Conservation (phyloP, 2,797 vertebrate species). For the Lacerta viridis region DNA sequence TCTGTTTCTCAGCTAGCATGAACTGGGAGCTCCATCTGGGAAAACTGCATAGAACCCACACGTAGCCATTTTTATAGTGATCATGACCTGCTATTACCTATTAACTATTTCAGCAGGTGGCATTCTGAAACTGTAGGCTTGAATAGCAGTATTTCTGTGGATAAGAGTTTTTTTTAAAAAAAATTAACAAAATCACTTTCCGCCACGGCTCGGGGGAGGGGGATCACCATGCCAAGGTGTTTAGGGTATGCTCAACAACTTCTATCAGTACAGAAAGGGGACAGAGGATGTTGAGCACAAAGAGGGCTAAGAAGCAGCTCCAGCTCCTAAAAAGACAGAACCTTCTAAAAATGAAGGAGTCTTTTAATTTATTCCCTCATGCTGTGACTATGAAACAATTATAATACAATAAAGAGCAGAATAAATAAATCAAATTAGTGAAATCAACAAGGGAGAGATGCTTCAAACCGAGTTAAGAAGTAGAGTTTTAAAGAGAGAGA, state of each 20-base stretch:
- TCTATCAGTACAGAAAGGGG: neutral
- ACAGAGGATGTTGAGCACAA: neutral
- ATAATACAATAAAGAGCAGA: neutral
- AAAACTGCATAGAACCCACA: neutral
- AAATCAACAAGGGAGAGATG: no score
- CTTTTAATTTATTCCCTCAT: neutral
- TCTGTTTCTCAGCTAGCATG: neutral
- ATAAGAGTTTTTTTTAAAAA: neutral
- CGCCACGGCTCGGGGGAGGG: rapidly evolving
- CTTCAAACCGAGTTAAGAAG: neutral
- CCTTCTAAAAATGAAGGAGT: neutral
- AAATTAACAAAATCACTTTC: neutral
- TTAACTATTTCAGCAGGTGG: neutral
- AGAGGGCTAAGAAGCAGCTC: neutral
- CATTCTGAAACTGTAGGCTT: neutral
- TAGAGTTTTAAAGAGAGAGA: neutral
- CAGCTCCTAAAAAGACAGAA: neutral
- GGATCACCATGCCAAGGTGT: no score
- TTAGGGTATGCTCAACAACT: neutral
- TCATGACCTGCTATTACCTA: neutral
- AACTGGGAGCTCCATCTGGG: neutral
- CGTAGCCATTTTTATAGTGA: neutral
- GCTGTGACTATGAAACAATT: neutral
- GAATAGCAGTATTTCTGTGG: neutral
- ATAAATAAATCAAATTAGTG: neutral